These are phyloP conservation scores for Sparus aurata DNA, from an alignment of 2,797 vertebrate species.

Conservation along the genomic window DNA sequence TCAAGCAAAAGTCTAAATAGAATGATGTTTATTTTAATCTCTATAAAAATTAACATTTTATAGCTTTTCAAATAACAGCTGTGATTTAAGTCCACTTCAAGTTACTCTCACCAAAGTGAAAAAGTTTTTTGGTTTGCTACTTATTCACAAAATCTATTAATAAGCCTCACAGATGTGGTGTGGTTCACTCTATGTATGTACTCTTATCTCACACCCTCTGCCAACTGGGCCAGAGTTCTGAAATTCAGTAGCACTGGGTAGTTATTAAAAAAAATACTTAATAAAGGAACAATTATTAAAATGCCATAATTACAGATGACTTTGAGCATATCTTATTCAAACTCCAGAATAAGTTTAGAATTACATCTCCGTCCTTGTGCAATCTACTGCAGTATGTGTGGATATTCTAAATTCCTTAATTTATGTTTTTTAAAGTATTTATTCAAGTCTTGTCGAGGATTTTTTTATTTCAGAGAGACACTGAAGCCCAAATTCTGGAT, in stretches of 20 bases:
- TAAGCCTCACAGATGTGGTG: not conserved
- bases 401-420: constrained; percentile 48
- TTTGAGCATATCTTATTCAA: constrained; percentile 20
- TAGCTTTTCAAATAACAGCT: constrained; percentile 24
- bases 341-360: constrained; percentile 28
- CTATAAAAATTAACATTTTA: not conserved
- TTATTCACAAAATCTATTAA: constrained; percentile 20
- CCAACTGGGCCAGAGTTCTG: constrained; percentile 9
- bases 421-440: constrained; percentile 54
- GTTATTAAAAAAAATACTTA: constrained; percentile 4
- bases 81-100: constrained; percentile 18
- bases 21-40: constrained; percentile 16
- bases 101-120: constrained; percentile 21
- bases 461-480: constrained; percentile 61
- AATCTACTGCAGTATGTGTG: constrained; percentile 68
- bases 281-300: not conserved
- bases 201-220: constrained; percentile 6
- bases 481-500: constrained; percentile 47
- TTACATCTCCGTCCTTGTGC: constrained; percentile 45
- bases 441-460: constrained; percentile 30
- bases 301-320: constrained; percentile 9
- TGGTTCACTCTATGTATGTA: constrained; percentile 26
- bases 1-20: not conserved
- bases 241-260: constrained; percentile 35
- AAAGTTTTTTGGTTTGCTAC: constrained; percentile 7